phyloP scores from a whole-genome alignment of 2,113 vertebrate species.

The Myodes glareolus region DNA sequence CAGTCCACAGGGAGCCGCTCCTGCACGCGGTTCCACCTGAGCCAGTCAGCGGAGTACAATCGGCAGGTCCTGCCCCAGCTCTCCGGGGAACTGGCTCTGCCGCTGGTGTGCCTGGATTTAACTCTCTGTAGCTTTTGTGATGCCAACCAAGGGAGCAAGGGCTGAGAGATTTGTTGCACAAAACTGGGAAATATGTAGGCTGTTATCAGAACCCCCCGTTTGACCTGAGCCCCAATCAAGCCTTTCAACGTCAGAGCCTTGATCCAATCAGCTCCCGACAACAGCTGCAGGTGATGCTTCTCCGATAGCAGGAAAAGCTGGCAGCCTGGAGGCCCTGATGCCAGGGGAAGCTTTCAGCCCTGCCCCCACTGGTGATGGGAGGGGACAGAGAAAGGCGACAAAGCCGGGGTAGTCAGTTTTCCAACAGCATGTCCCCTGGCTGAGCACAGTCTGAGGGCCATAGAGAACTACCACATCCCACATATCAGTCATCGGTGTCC shows the following conservation, averaged over 20 bases:
- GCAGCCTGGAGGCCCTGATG: neutral
- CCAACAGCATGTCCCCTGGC: neutral
- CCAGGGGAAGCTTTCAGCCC: conserved; percentile 39
- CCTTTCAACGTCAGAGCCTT: conserved; percentile 50
- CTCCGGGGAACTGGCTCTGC: conserved; percentile 2
- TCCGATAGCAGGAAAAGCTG: conserved; percentile 54
- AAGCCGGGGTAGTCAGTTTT: neutral
- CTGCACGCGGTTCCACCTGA: neutral
- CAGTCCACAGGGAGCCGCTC: neutral
- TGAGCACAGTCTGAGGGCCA: neutral
- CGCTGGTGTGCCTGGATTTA: neutral
- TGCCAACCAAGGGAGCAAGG: neutral
- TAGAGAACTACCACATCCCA: neutral
- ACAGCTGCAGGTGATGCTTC: conserved; percentile 60
- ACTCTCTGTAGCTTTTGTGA: neutral
- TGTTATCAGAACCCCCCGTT: conserved; percentile 47
- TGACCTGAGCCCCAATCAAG: conserved; percentile 64
- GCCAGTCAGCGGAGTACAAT: neutral
- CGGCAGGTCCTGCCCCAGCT: neutral
- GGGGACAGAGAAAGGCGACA: neutral
- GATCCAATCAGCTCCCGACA: conserved; percentile 66
- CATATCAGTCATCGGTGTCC: neutral
- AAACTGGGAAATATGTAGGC: neutral
- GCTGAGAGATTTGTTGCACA: neutral
- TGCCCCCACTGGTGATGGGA: neutral